phyloP scores from a whole-genome alignment of 1,140 invertebrate species.

The Amphibalanus amphitrite region DNA sequence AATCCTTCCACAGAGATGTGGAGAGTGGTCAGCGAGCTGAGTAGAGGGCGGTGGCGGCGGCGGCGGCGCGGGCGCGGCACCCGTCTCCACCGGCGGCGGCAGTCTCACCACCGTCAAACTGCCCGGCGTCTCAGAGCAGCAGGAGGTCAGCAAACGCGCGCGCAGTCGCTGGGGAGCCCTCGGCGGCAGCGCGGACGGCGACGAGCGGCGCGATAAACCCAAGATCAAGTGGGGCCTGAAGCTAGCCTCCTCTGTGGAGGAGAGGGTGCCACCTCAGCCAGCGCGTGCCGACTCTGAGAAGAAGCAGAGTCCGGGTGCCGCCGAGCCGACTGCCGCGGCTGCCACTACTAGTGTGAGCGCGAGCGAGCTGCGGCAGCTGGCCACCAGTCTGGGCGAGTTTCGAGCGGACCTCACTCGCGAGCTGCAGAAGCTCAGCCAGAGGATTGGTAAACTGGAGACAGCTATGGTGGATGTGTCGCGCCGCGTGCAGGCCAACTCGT shows the following conservation, averaged over 20 bases:
- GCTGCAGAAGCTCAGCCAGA: slow-evolving; percentile 64
- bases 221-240: no score
- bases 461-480: slow-evolving; percentile 35
- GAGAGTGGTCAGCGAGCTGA: no score
- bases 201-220: no score
- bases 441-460: slow-evolving; percentile 59
- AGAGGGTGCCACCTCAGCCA: no score
- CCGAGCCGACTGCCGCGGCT: not conserved
- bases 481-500: not conserved
- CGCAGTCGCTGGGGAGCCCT: not conserved
- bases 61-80: not conserved
- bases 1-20: no score
- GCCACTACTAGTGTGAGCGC: not conserved
- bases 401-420: slow-evolving; percentile 38
- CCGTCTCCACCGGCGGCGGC: not conserved
- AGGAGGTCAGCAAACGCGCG: not conserved
- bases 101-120: not conserved
- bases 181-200: not conserved
- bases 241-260: no score
- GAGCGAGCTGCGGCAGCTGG: slow-evolving; percentile 46
- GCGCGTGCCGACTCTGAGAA: no score
- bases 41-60: not conserved
- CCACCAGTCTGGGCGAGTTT: slow-evolving; percentile 21
- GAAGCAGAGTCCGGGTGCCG: no score
- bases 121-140: not conserved